phyloP scores from a whole-genome alignment of 2,113 vertebrate species.

The Petrocephalus microphthalmus region DNA sequence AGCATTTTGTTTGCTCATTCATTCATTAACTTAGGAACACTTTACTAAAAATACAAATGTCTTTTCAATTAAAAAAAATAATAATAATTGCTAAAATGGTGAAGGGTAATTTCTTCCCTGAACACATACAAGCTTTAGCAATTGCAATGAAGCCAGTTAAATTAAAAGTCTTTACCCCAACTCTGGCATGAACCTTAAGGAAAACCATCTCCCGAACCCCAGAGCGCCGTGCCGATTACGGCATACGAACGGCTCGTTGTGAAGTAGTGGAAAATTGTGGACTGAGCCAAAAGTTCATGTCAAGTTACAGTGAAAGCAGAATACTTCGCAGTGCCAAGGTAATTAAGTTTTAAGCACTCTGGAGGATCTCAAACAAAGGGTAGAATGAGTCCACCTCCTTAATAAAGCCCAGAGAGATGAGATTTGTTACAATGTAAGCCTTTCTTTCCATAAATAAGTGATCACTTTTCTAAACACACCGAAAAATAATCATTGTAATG shows the following conservation, averaged over 20 bases:
- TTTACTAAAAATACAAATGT: neutral
- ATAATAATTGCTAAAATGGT: neutral
- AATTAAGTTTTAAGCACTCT: neutral
- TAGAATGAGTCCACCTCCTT: neutral
- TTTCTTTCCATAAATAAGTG: neutral
- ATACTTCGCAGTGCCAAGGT: neutral
- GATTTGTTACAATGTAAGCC: neutral
- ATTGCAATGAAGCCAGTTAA: neutral
- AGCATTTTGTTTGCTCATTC: conserved; percentile 5
- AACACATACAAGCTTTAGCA: neutral
- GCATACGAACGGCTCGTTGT: neutral
- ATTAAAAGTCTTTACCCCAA: neutral
- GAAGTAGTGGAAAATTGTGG: conserved; percentile 7
- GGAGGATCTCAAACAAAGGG: conserved; percentile 5
- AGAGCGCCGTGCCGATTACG: neutral
- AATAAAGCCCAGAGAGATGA: conserved; percentile 7
- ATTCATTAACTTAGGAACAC: neutral
- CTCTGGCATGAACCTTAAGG: neutral
- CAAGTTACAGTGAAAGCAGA: neutral
- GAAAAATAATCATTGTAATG: neutral
- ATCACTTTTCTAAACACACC: neutral
- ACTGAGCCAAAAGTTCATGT: neutral
- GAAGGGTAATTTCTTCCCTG: neutral
- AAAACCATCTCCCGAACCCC: neutral
- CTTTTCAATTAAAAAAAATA: neutral